A percentile compares a stretch with the other conserved stretches of the same genome.
Conservation (phyloP, 2,113 vertebrate genomes). For the Tor tambroides region DNA sequence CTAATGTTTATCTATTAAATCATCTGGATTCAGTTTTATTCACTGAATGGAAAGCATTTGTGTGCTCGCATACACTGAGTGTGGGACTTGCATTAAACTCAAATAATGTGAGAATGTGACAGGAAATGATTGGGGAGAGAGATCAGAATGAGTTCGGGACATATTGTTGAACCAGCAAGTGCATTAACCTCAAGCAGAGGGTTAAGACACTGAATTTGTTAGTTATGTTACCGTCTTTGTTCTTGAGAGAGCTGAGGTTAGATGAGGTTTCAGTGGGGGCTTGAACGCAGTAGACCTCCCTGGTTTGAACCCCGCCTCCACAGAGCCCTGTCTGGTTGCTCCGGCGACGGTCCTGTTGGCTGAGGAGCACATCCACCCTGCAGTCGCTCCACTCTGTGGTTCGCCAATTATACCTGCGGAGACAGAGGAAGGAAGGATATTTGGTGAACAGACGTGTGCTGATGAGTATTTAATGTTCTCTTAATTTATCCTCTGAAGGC, state of each 20-base stretch:
- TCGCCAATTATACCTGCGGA: constrained; percentile 87
- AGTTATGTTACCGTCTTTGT: constrained; percentile 84
- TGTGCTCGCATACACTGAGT: not conserved
- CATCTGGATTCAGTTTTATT: not conserved
- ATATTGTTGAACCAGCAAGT: not conserved
- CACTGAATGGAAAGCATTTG: not conserved
- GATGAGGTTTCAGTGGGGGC: constrained; percentile 75
- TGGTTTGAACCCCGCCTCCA: constrained; percentile 89
- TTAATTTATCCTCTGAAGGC: constrained; percentile 13
- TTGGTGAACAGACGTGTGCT: not conserved
- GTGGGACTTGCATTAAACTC: not conserved
- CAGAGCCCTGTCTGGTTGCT: constrained; percentile 93
- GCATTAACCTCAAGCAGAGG: not conserved
- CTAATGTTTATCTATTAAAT: not conserved
- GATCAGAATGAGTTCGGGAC: not conserved
- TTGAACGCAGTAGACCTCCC: constrained; percentile 91
- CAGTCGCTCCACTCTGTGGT: constrained; percentile 94
- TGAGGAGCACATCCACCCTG: constrained; percentile 89
- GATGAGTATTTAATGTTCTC: constrained; percentile 17
- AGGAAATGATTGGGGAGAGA: not conserved
- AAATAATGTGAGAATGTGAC: not conserved
- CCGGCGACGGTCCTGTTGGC: constrained; percentile 92
- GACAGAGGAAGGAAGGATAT: not conserved
- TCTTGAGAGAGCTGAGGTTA: constrained; percentile 78
- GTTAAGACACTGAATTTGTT: not conserved